These are phyloP conservation scores for Pristionchus mayeri DNA, from an alignment of 2,888 invertebrate genomes.

Conservation along the genomic window DNA sequence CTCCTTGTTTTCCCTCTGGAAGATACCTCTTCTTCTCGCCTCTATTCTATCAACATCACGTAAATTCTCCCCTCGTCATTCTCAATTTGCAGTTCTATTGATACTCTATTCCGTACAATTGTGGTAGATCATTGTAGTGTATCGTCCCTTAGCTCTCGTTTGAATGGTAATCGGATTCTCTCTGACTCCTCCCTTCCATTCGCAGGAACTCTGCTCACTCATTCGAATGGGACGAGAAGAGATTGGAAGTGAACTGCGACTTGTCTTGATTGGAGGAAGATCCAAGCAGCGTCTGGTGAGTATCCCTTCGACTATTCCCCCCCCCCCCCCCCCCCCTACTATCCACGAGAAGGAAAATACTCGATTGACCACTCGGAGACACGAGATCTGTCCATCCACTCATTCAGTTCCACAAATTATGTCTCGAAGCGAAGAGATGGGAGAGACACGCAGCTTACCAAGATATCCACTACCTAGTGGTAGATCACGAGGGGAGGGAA, in stretches of 20 bases:
- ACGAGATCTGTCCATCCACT: neutral
- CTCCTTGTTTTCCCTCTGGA: conserved; percentile 35
- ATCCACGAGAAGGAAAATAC: too few relatives aligned
- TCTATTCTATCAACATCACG: neutral
- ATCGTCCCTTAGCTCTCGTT: neutral
- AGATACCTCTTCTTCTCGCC: neutral
- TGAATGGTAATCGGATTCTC: conserved; percentile 17
- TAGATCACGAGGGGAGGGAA: neutral
- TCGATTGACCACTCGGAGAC: neutral
- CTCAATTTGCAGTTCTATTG: neutral
- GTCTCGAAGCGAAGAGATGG: conserved; percentile 35
- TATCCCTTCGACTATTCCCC: neutral
- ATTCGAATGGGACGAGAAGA: conserved; percentile 30
- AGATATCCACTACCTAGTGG: conserved; percentile 39
- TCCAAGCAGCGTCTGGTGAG: neutral
- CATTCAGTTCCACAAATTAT: conserved; percentile 42
- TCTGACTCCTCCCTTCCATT: conserved; percentile 16
- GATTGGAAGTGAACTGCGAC: neutral
- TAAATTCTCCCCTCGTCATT: too few relatives aligned
- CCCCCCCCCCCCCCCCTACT: too few relatives aligned
- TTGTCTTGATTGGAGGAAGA: conserved; percentile 23
- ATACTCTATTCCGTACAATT: neutral
- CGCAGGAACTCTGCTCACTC: neutral
- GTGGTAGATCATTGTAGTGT: conserved; percentile 14
- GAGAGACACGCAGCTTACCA: conserved; percentile 41